Conservation (phyloP, 2,113 vertebrate species). For the Sinocyclocheilus anshuiensis region DNA sequence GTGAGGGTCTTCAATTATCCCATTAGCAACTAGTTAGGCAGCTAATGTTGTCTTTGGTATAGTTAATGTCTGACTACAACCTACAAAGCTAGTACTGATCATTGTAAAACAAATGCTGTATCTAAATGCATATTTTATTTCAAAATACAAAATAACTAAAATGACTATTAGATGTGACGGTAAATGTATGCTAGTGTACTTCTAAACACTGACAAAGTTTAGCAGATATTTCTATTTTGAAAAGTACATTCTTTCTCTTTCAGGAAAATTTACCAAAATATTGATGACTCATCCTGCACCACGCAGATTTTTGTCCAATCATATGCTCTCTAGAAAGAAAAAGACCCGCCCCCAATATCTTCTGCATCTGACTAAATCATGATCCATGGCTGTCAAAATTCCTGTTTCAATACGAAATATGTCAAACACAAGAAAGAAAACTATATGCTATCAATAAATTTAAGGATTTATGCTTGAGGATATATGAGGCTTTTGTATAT, state of each 20-base stretch:
- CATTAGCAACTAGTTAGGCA: conserved; percentile 52
- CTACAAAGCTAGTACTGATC: conserved; percentile 32
- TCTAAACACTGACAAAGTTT: background rate
- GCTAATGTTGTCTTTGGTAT: conserved; percentile 34
- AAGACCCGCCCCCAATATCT: background rate
- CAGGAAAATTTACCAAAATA: background rate
- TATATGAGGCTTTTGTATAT: background rate
- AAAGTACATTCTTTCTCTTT: background rate
- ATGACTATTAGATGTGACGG: background rate
- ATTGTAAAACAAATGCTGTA: background rate
- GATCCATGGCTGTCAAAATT: background rate
- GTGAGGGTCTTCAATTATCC: conserved; percentile 55
- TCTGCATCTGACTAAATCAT: background rate
- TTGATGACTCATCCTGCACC: conserved; percentile 12
- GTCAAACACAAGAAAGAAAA: background rate
- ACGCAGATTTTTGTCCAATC: background rate
- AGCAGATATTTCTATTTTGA: background rate
- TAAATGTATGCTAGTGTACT: background rate
- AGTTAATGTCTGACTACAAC: conserved; percentile 47
- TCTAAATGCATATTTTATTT: background rate
- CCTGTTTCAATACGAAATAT: background rate
- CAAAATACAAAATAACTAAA: background rate
- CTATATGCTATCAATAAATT: background rate
- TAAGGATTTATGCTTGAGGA: background rate
- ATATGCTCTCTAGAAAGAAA: background rate